These are phyloP conservation scores for Erebia epiphron DNA, from an alignment of 2,888 invertebrate species.

Conservation along the genomic window DNA sequence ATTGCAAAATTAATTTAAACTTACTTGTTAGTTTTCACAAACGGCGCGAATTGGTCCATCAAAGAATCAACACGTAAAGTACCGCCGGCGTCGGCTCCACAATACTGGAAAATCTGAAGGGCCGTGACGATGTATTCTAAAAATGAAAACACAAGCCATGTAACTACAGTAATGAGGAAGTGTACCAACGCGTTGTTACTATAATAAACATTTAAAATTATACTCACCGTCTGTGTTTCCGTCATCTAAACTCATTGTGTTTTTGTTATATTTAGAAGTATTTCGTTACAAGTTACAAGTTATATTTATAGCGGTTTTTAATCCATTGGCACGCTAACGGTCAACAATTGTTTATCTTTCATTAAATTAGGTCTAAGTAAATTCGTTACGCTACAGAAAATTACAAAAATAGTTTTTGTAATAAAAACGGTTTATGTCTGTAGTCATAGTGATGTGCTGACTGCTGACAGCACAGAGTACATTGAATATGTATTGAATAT, in stretches of 20 bases:
- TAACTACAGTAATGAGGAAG: constrained; percentile 50
- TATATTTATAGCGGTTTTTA: constrained; percentile 43
- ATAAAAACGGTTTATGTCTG: constrained; percentile 54
- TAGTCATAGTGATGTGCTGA: constrained; percentile 40
- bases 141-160: constrained; percentile 47
- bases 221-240: constrained; percentile 65
- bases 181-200: constrained; percentile 65
- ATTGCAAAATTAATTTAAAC: constrained; percentile 37
- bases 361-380: constrained; percentile 53
- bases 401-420: constrained; percentile 63
- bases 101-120: constrained; percentile 73
- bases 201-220: constrained; percentile 50
- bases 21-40: constrained; percentile 75
- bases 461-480: too few species aligned
- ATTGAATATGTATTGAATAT: too few species aligned
- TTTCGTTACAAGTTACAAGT: constrained; percentile 1
- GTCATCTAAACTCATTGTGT: constrained; percentile 64
- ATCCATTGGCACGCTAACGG: constrained; percentile 52
- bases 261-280: constrained; percentile 38
- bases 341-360: constrained; percentile 62
- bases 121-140: constrained; percentile 74
- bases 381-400: constrained; percentile 59
- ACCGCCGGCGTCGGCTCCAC: constrained; percentile 63
- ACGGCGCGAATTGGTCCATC: constrained; percentile 75
- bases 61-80: constrained; percentile 66